Base-by-base conservation (phyloP, 1,140 invertebrate genomes). In the Pseudomyrmex pallidus region DNA sequence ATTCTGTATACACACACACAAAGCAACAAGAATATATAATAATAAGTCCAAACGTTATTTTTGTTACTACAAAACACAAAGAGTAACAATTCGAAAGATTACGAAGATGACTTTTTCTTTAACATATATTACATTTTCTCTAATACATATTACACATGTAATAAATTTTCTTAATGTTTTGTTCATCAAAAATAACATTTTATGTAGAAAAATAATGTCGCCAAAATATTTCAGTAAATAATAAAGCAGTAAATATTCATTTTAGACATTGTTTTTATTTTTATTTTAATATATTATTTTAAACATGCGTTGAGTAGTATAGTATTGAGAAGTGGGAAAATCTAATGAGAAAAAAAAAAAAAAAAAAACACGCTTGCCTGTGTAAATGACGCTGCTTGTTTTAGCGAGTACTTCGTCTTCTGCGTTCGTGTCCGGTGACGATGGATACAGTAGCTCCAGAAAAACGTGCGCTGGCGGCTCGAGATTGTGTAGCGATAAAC, bases 401-500 rank as follows among this genome's bases (percentile, higher is more conserved):
- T 89, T 90, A 2, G 91, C 85, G 44, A 93, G 74, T 17, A 93
- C 54, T 63, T 93, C 90, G 17, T 92, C 91, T 7, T 91, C 91
- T 0, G 78, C 54, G 4, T 48, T 17, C 3, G 76, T n/a, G 25
- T 13, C 62, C 10, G 73, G 83, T 44, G 89, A 74, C 3, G 90
- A 66, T 0, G 90, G 88, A 44, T 90, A 90, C 46, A 93, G 74
- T n/a, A 95, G 52, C 35, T 94, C 92, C 13, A 95, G 74, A 57
- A 87, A 73, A 84, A 94, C 90, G 48, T 93, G 86, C 17, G 92
- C 95, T 13, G 93, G 92, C n/a, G 92, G 89, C n/a, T 93, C 91
- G 63, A 94, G 85, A 87, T 94, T 93, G 80, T 95, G 93, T 13
- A 95, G 76, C 7, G 94, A 94, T 25, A 95, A 87, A 76, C 94